Evolutionary conservation across 2,888 invertebrate species (phyloP).

Genomic region (Diplazon laetatorius): DNA sequence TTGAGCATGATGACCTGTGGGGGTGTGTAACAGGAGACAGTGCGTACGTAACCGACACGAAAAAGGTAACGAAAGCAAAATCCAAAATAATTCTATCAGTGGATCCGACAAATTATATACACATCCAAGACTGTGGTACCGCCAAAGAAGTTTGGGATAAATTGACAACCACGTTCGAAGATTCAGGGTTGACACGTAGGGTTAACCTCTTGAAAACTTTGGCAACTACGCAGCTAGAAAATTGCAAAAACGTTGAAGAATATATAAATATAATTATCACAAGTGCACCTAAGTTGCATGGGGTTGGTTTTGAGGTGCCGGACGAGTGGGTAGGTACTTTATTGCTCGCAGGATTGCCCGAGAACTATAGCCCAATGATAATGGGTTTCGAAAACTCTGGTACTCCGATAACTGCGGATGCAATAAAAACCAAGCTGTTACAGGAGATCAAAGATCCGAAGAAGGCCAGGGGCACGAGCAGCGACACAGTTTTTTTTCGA

Average conservation of each 20-base stretch:
- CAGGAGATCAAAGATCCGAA: constrained; percentile 54
- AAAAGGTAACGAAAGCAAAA: constrained; percentile 61
- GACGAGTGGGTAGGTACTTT: constrained; percentile 74
- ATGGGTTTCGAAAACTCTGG: constrained; percentile 70
- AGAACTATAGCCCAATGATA: constrained; percentile 73
- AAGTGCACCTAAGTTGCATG: constrained; percentile 61
- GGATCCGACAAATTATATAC: constrained; percentile 70
- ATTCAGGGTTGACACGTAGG: constrained; percentile 71
- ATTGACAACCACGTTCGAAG: constrained; percentile 69
- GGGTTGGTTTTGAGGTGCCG: constrained; percentile 17
- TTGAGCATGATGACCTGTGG: constrained; percentile 52
- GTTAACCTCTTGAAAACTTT: constrained; percentile 70
- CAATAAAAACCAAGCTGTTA: constrained; percentile 71
- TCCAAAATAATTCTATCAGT: constrained; percentile 69
- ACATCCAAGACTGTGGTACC: constrained; percentile 67
- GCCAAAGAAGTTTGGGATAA: constrained; percentile 72
- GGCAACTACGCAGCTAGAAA: constrained; percentile 68
- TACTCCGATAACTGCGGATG: constrained; percentile 68
- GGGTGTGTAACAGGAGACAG: constrained; percentile 8
- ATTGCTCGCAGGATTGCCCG: constrained; percentile 71
- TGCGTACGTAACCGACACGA: constrained; percentile 18
- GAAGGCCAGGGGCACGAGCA: background rate
- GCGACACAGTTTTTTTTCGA: constrained; percentile 19
- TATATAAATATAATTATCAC: constrained; percentile 68
- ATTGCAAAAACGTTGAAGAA: constrained; percentile 51